phyloP scores from a whole-genome alignment of 2,888 invertebrate genomes.

The Dolichopus griseipennis region DNA sequence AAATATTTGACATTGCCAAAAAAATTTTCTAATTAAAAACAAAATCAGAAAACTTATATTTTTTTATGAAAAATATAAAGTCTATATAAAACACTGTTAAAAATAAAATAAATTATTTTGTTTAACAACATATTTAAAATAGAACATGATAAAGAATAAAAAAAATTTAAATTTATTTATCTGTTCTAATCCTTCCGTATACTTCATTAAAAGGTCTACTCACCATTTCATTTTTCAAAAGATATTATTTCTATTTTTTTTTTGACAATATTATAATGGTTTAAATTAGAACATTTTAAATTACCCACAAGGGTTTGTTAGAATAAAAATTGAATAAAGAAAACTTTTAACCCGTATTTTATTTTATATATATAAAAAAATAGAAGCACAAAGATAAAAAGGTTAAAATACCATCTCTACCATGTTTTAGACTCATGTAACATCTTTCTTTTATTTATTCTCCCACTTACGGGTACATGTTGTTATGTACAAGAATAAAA shows the following conservation, averaged over 20 bases:
- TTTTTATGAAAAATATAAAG: too few species aligned
- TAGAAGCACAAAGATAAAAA: background rate
- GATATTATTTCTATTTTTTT: background rate
- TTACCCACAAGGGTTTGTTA: slow-evolving; percentile 6
- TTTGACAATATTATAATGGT: background rate
- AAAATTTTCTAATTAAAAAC: too few species aligned
- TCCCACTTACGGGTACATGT: background rate
- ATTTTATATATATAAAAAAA: background rate
- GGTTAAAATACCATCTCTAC: background rate
- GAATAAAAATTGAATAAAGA: slow-evolving; percentile 3
- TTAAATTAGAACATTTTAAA: background rate
- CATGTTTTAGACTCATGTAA: background rate
- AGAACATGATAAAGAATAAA: background rate
- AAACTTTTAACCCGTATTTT: slow-evolving; percentile 2
- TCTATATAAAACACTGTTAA: too few species aligned
- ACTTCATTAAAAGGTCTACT: background rate
- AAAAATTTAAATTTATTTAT: background rate
- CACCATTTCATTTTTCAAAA: background rate
- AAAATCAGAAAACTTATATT: too few species aligned
- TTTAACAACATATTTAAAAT: background rate
- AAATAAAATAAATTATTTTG: background rate
- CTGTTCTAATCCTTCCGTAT: background rate
- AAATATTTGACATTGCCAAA: too few species aligned
- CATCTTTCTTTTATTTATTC: background rate
- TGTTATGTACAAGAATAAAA: too few species aligned